A percentile compares a stretch with the other conserved stretches of the same genome.
phyloP scores from a whole-genome alignment of 1,140 invertebrate species.

The Papilio polyxenes region DNA sequence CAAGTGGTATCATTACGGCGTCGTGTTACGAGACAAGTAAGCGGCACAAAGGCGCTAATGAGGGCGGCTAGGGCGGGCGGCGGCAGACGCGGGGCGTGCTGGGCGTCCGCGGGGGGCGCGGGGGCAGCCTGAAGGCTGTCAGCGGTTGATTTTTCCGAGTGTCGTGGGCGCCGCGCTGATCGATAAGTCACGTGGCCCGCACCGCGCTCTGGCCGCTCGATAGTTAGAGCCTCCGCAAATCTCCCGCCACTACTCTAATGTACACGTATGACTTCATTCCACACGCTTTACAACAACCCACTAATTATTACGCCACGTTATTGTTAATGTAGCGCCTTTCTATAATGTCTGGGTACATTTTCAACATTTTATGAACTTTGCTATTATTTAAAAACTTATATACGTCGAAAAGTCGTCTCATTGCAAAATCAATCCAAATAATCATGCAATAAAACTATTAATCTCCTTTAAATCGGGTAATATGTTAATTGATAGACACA shows the following conservation, averaged over 20 bases:
- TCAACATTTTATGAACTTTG: neutral
- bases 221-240: conserved; percentile 76
- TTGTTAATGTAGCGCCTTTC: neutral
- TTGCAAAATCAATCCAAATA: neutral
- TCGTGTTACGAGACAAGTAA: conserved; percentile 76
- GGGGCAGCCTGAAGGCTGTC: conserved; percentile 73
- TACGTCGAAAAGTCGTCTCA: neutral
- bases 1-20: conserved; percentile 74
- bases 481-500: neutral
- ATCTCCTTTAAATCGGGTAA: neutral
- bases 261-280: conserved; percentile 49
- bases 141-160: conserved; percentile 80
- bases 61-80: conserved; percentile 57
- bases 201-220: conserved; percentile 70
- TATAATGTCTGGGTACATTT: neutral
- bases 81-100: conserved; percentile 33
- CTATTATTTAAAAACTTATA: neutral
- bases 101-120: conserved; percentile 42
- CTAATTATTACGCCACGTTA: conserved; percentile 33
- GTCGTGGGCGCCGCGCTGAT: conserved; percentile 76
- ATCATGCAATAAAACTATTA: neutral
- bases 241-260: conserved; percentile 67
- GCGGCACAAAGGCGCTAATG: conserved; percentile 78
- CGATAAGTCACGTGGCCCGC: conserved; percentile 78
- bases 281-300: conserved; percentile 37